A percentile compares a stretch with the other conserved stretches of the same genome.
Evolutionary conservation across 2,113 vertebrate genomes (phyloP).

Genomic region (Grammomys dolichurus): DNA sequence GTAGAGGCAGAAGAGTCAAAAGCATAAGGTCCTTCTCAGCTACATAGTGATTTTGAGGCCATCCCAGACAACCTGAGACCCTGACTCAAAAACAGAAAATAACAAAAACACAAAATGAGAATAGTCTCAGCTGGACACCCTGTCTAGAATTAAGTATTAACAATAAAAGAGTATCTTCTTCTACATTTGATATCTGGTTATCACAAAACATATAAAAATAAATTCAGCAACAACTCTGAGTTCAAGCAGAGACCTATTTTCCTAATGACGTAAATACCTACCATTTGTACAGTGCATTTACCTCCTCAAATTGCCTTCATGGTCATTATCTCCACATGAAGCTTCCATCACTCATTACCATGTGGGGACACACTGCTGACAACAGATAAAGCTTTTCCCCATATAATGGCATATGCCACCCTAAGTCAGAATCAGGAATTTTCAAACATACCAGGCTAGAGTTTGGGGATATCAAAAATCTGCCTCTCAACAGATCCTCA

Average conservation of each 20-base stretch:
- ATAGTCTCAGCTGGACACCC: neutral
- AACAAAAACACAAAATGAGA: neutral
- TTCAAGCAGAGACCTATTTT: conserved; percentile 66
- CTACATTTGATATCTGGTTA: conserved; percentile 6
- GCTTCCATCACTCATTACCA: conserved; percentile 24
- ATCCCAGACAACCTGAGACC: neutral
- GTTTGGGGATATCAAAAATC: conserved; percentile 29
- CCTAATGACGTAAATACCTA: conserved; percentile 7
- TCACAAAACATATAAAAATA: conserved; percentile 37
- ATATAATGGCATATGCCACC: neutral
- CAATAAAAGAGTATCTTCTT: neutral
- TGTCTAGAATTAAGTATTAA: conserved; percentile 16
- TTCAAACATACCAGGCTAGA: conserved; percentile 36
- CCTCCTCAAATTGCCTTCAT: conserved; percentile 52
- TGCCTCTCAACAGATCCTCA: conserved; percentile 54
- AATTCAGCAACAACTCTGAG: neutral
- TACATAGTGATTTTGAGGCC: neutral
- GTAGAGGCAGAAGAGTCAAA: neutral
- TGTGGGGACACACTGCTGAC: conserved; percentile 35
- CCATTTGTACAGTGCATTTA: neutral
- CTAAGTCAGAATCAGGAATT: conserved; percentile 16
- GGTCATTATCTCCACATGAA: conserved; percentile 66
- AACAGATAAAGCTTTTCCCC: conserved; percentile 48
- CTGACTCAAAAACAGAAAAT: neutral
- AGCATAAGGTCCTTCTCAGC: neutral